Base-by-base conservation (phyloP, 1,140 invertebrate genomes). In the Lucilia cuprina region DNA sequence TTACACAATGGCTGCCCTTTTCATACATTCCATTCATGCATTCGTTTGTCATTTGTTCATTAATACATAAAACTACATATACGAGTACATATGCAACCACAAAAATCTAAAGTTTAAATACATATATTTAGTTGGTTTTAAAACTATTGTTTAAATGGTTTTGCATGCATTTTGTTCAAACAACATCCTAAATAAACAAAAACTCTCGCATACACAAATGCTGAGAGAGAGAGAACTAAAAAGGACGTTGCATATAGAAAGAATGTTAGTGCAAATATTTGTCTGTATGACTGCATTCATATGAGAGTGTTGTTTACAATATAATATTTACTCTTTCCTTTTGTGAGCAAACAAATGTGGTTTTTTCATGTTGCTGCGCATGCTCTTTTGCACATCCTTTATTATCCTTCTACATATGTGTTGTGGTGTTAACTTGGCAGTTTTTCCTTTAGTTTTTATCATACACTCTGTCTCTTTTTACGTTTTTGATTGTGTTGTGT, bases 401-500 rank as follows among this genome's bases (percentile, higher is more conserved):
- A 17, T 19, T 9, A 17, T 78, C 41, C 41, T 35, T 17, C 7
- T 35, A 41, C 41, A 30, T 30, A 30, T 30, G 17, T 78, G 75
- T n/a, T 14, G 1, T 47, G n/a, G 34, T 78, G 75, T 47, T 78
- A 41, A 78, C 17, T 47, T 78, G 75, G 4, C 5, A 78, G 75
- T 17, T 17, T 77, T 41, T 34, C 5, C 25, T 35, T 75, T 34
- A 13, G 41, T 41, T 5, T 41, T 41, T 41, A 30, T 41, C 10
- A 5, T 41, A 30, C 25, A 30, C 41, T 41, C 41, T 41, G 41
- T 41, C 41, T 41, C 41, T 41, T 14, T 47, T 35, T 8, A 47
- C 75, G 5, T 47, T 25, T 82, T 80, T 85, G 83, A 84, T 75
- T 35, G 74, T 78, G 49, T 49, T 55, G 78, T 84, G 85, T 85